Evolutionary conservation across 2,888 invertebrate genomes (phyloP).

Genomic region (Stenodera caucasica): DNA sequence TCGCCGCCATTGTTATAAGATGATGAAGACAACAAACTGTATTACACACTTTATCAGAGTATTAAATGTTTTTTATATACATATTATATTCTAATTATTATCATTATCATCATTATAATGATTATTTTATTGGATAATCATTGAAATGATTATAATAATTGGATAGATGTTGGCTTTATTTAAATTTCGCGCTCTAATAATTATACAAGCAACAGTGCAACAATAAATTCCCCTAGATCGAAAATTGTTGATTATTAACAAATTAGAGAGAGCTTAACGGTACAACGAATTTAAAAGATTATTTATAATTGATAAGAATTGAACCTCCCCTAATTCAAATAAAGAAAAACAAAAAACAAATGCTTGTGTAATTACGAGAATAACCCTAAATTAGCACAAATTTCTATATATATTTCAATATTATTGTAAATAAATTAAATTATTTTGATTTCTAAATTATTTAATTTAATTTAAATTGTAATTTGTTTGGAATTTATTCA

Average conservation of each 20-base stretch:
- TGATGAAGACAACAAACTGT: constrained; percentile 45
- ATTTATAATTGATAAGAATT: too few species aligned
- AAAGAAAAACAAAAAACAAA: not conserved
- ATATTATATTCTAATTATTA: not conserved
- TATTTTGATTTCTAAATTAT: too few species aligned
- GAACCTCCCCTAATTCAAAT: not conserved
- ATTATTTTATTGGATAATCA: not conserved
- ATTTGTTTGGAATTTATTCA: constrained; percentile 15
- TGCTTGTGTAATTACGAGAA: constrained; percentile 24
- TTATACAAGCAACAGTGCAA: constrained; percentile 21
- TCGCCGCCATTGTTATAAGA: constrained; percentile 42
- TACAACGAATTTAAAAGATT: constrained; percentile 18
- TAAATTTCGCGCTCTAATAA: constrained; percentile 12
- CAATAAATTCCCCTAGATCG: not conserved
- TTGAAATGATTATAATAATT: not conserved
- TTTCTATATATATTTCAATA: constrained; percentile 4
- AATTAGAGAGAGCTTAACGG: constrained; percentile 21
- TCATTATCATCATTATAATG: not conserved
- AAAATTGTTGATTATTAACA: not conserved
- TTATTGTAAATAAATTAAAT: not conserved
- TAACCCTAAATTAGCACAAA: constrained; percentile 23
- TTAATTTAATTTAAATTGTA: constrained; percentile 6
- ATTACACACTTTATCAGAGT: constrained; percentile 44
- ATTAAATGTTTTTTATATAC: constrained; percentile 38
- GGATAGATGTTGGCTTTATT: constrained; percentile 20